phyloP scores from a whole-genome alignment of 2,888 invertebrate genomes.

The Agrotis segetum region DNA sequence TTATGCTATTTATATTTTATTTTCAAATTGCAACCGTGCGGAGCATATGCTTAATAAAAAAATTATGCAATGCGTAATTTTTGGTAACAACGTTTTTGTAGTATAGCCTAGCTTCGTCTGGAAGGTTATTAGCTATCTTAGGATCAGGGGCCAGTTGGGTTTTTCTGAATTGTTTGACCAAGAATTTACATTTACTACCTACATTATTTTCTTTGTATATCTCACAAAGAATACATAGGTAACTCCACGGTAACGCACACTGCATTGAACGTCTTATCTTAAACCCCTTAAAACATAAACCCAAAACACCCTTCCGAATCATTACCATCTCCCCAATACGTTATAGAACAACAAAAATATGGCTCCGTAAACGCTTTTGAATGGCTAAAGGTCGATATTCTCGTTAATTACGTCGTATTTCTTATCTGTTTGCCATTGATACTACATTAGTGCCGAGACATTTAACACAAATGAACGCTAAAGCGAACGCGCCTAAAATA shows the following conservation, averaged over 20 bases:
- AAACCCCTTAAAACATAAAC: neutral
- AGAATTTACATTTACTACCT: too few species aligned
- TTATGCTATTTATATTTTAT: too few species aligned
- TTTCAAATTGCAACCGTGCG: too few species aligned
- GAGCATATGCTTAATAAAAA: too few species aligned
- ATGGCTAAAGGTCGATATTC: conserved; percentile 61
- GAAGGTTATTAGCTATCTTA: too few species aligned
- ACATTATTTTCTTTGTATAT: neutral
- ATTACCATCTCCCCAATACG: conserved; percentile 52
- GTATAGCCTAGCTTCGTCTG: too few species aligned
- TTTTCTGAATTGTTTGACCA: too few species aligned
- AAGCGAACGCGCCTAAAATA: conserved; percentile 63
- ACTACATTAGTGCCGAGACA: conserved; percentile 75
- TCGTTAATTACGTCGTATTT: conserved; percentile 74
- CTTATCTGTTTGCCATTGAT: conserved; percentile 76
- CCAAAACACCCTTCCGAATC: conserved; percentile 39
- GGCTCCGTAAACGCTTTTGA: conserved; percentile 63
- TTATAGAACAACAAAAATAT: conserved; percentile 69
- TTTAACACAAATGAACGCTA: conserved; percentile 72
- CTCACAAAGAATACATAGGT: too few species aligned
- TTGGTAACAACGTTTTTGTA: too few species aligned
- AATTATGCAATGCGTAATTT: too few species aligned
- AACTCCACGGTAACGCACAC: neutral
- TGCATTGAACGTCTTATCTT: neutral
- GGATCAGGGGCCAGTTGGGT: too few species aligned